These are phyloP conservation scores for Rhynchotus rufescens DNA, from an alignment of 2,797 vertebrate species.

Conservation along the genomic window DNA sequence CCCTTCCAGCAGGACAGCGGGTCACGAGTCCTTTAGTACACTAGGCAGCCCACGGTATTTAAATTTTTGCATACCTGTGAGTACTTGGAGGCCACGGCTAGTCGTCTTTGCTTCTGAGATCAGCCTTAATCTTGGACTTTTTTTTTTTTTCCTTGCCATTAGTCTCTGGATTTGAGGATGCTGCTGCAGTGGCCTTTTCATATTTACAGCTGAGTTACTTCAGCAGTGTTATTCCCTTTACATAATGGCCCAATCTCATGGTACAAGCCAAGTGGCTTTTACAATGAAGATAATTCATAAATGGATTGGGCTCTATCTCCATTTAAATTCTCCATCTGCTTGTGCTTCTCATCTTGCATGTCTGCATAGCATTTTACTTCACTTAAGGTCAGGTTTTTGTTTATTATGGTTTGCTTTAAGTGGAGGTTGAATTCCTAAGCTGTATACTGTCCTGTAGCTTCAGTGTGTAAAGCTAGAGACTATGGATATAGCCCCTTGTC, in stretches of 20 bases:
- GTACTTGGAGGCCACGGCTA: not conserved
- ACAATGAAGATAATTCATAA: not conserved
- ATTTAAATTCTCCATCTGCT: not conserved
- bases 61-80: not conserved
- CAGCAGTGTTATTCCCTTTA: not conserved
- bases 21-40: not conserved
- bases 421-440: not conserved
- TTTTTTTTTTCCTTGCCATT: not conserved
- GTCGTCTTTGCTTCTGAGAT: not conserved
- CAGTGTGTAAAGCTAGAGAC: not conserved
- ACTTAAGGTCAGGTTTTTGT: not conserved
- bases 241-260: not conserved
- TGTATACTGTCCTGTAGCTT: not conserved
- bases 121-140: not conserved
- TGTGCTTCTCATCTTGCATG: not conserved
- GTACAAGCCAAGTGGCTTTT: not conserved
- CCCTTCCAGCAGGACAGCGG: not conserved
- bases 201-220: not conserved
- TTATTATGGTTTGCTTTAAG: not conserved
- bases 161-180: not conserved
- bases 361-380: not conserved
- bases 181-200: not conserved
- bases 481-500: not conserved
- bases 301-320: not conserved
- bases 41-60: not conserved